These are phyloP conservation scores for Cuculus canorus DNA, from an alignment of 2,797 vertebrate genomes.

Conservation along the genomic window DNA sequence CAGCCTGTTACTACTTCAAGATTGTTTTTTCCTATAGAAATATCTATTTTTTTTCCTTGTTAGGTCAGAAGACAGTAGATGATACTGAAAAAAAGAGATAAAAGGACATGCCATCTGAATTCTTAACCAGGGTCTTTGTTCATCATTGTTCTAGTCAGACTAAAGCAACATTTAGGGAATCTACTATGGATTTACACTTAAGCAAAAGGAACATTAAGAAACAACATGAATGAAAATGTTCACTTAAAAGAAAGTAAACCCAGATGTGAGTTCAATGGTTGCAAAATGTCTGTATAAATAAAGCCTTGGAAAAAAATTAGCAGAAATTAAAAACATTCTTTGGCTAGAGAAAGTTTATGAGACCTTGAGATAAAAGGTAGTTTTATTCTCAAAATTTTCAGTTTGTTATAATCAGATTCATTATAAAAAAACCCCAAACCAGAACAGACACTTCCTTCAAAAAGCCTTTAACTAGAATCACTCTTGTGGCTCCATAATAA, in stretches of 20 bases:
- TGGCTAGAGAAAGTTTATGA: background rate
- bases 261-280: background rate
- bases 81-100: constrained; percentile 49
- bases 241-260: background rate
- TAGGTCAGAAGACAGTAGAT: constrained; percentile 30
- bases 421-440: background rate
- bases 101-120: background rate
- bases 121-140: constrained; percentile 32
- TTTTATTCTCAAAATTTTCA: background rate
- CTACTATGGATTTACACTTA: background rate
- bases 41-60: constrained; percentile 32
- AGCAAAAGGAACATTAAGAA: background rate
- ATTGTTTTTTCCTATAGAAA: constrained; percentile 68
- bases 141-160: background rate
- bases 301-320: background rate
- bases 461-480: background rate
- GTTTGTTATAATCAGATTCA: background rate
- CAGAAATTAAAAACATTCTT: background rate
- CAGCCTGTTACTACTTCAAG: constrained; percentile 71
- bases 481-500: background rate
- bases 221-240: background rate
- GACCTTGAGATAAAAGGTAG: background rate
- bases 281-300: background rate
- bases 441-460: background rate
- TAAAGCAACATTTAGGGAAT: background rate